Conservation (phyloP, 2,113 vertebrate genomes). For the Lepus americanus region DNA sequence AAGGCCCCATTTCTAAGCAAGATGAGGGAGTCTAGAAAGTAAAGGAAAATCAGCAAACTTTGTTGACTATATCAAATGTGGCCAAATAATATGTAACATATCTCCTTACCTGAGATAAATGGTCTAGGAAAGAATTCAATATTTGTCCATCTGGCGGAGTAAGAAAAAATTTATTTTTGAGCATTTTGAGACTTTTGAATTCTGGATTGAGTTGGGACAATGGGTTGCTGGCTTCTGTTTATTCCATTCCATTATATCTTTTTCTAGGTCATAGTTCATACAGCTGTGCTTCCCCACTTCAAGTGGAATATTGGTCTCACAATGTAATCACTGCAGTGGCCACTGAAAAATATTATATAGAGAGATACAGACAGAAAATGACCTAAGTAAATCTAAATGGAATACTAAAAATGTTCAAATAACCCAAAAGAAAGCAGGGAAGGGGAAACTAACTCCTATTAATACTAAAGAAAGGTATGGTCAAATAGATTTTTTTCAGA, state of each 20-base stretch:
- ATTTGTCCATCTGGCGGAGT: neutral
- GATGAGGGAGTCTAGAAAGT: neutral
- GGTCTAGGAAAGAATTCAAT: neutral
- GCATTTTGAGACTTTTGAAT: neutral
- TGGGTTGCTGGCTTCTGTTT: neutral
- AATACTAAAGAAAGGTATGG: neutral
- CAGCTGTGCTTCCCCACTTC: neutral
- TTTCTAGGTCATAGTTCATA: neutral
- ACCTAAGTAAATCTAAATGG: neutral
- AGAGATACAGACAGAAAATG: constrained; percentile 5
- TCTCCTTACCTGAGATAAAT: constrained; percentile 21
- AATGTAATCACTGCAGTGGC: neutral
- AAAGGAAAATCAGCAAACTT: neutral
- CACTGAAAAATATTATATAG: neutral
- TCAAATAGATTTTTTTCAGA: neutral
- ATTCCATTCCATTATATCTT: neutral
- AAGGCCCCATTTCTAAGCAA: neutral
- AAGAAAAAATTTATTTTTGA: neutral
- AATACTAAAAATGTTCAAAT: constrained; percentile 19
- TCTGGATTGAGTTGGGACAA: neutral
- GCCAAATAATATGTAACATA: neutral
- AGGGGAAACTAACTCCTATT: neutral
- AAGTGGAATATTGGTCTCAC: neutral
- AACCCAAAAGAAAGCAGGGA: neutral
- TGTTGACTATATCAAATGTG: neutral